Percentiles rank a stretch among this genome's conserved stretches.
Evolutionary conservation across 92 coral and sea anemone species (phyloP).

Genomic region (Heteractis magnifica): DNA sequence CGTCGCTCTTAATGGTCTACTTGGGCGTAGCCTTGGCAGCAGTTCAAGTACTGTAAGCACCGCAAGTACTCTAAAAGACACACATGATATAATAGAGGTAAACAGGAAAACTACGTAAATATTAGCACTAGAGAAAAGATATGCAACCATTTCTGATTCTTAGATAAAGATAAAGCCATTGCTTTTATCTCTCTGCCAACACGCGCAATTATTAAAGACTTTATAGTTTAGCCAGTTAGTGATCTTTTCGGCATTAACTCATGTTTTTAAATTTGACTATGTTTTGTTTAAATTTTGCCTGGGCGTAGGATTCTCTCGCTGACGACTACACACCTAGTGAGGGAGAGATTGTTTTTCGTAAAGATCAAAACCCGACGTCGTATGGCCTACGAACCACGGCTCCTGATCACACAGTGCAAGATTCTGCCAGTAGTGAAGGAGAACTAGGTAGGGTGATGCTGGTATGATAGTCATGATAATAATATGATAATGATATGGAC

Average conservation of each 20-base stretch:
- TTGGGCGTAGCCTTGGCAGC: slow-evolving; percentile 54
- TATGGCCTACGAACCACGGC: slow-evolving; percentile 31
- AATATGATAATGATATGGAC: too few species aligned
- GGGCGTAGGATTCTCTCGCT: slow-evolving; percentile 61
- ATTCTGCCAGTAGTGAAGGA: slow-evolving; percentile 10
- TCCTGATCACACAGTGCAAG: slow-evolving; percentile 17
- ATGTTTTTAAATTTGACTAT: neutral
- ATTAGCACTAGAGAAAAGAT: too few species aligned
- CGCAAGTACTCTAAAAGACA: slow-evolving; percentile 70
- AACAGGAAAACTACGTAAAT: too few species aligned
- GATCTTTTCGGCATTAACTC: neutral
- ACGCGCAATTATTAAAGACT: neutral
- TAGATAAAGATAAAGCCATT: too few species aligned
- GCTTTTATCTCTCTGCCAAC: neutral
- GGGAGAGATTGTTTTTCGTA: slow-evolving; percentile 66
- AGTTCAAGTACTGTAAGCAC: slow-evolving; percentile 53
- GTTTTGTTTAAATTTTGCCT: neutral
- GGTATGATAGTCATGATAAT: too few species aligned
- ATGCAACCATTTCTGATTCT: too few species aligned
- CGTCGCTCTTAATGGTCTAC: slow-evolving; percentile 66
- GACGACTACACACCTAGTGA: slow-evolving; percentile 86
- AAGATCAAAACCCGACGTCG: slow-evolving; percentile 66
- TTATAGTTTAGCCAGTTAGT: neutral
- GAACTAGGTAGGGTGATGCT: neutral
- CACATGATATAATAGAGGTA: slow-evolving; percentile 76